Evolutionary conservation across 2,113 vertebrate genomes (phyloP).

Genomic region (Sterrhoptilus dennistouni): DNA sequence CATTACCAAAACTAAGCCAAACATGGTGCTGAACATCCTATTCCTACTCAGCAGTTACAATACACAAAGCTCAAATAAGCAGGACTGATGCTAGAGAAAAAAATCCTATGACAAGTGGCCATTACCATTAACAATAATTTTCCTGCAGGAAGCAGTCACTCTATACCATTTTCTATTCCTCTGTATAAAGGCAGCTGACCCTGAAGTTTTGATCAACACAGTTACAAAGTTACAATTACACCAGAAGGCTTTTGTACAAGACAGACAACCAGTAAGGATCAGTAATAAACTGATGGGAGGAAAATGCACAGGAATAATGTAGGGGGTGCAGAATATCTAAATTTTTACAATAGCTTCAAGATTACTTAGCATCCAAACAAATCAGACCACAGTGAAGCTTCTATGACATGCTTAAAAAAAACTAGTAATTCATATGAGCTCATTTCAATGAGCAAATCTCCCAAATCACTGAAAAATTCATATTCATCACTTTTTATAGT

Average conservation of each 20-base stretch:
- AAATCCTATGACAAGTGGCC: neutral
- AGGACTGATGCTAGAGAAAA: neutral
- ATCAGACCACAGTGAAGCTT: neutral
- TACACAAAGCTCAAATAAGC: neutral
- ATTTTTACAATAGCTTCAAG: neutral
- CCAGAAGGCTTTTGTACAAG: neutral
- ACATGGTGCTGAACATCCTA: neutral
- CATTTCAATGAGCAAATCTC: neutral
- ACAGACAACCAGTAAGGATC: neutral
- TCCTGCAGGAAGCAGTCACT: neutral
- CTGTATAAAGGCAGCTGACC: neutral
- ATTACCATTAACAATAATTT: neutral
- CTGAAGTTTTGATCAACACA: neutral
- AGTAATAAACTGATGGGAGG: neutral
- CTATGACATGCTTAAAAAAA: neutral
- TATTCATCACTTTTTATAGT: neutral
- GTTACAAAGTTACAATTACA: neutral
- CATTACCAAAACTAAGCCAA: neutral
- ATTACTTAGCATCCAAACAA: neutral
- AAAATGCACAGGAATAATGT: neutral
- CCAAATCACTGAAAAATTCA: neutral
- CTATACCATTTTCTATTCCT: neutral
- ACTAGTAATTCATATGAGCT: neutral
- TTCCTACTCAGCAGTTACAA: neutral
- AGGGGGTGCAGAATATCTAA: rapidly evolving